Evolutionary conservation across 1,140 invertebrate species (phyloP).

Genomic region (Lerema accius): DNA sequence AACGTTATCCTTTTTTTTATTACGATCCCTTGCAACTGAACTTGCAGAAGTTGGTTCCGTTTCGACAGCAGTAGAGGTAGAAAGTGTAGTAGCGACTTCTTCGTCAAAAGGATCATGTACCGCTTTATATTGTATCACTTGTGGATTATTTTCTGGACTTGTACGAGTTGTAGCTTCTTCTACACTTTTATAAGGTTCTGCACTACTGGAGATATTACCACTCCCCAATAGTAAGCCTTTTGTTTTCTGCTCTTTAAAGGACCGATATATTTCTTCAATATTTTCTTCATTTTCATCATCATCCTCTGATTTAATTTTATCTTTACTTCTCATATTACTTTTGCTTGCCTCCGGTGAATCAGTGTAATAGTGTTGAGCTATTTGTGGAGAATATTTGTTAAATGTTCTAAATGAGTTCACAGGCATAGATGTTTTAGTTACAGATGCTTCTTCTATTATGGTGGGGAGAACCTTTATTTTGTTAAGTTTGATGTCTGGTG

Average conservation of each 20-base stretch:
- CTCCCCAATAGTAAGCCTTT: not conserved
- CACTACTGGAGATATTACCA: not conserved
- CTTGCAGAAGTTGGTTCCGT: constrained; percentile 1
- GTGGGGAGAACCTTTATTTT: constrained; percentile 38
- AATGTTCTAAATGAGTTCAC: not conserved
- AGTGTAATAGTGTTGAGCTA: not conserved
- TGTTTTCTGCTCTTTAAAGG: constrained; percentile 20
- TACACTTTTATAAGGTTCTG: not conserved
- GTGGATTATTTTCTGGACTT: constrained; percentile 15
- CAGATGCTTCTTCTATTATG: not conserved
- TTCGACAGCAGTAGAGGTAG: constrained; percentile 14
- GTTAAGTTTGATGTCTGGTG: constrained; percentile 64
- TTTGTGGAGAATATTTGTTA: not conserved
- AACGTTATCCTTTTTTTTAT: not conserved
- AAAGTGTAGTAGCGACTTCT: not conserved
- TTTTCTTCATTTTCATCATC: constrained; percentile 20
- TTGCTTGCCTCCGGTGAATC: no score
- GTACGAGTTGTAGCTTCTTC: constrained; percentile 1
- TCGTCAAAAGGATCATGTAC: constrained; percentile 30
- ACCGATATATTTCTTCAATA: constrained; percentile 12
- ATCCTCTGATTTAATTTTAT: constrained; percentile 13
- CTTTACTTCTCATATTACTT: not conserved
- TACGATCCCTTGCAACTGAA: not conserved
- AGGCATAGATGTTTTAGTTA: constrained; percentile 3
- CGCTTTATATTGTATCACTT: constrained; percentile 26